Evolutionary conservation across 2,113 vertebrate genomes (phyloP).

Genomic region (Psittacus erithacus): DNA sequence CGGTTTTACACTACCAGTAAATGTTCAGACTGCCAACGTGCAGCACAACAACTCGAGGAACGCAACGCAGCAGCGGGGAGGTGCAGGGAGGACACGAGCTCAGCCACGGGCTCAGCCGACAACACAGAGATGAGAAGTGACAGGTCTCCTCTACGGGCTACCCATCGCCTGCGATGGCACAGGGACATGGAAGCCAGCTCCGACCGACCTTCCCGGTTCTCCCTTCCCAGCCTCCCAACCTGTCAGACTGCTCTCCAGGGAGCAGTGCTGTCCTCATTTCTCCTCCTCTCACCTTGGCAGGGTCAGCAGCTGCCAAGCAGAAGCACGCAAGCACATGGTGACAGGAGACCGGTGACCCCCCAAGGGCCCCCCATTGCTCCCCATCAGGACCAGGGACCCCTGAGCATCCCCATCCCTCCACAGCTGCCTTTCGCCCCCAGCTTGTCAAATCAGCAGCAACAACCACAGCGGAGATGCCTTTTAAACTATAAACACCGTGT

Average conservation of each 20-base stretch:
- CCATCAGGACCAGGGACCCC: neutral
- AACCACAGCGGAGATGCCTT: neutral
- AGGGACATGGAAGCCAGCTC: neutral
- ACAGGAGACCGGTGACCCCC: neutral
- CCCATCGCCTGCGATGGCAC: neutral
- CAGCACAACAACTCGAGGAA: neutral
- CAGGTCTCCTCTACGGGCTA: slow-evolving; percentile 2
- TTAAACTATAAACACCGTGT: neutral
- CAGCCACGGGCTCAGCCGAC: neutral
- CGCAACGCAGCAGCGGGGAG: neutral
- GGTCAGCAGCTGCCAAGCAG: neutral
- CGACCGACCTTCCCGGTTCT: neutral
- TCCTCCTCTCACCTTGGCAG: neutral
- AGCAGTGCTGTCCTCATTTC: neutral
- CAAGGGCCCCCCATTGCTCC: accelerated
- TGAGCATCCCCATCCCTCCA: neutral
- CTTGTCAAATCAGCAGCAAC: neutral
- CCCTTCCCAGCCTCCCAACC: neutral
- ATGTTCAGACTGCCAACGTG: neutral
- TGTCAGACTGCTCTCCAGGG: neutral
- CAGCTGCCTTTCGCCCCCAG: neutral
- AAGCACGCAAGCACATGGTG: accelerated
- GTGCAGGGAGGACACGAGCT: neutral
- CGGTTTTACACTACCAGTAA: slow-evolving; percentile 31
- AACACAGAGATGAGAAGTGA: neutral